Conservation (phyloP, 30 jellyfish, hydroid and myxozoan species). For the Aurelia aurita complex sp. Pacific region DNA sequence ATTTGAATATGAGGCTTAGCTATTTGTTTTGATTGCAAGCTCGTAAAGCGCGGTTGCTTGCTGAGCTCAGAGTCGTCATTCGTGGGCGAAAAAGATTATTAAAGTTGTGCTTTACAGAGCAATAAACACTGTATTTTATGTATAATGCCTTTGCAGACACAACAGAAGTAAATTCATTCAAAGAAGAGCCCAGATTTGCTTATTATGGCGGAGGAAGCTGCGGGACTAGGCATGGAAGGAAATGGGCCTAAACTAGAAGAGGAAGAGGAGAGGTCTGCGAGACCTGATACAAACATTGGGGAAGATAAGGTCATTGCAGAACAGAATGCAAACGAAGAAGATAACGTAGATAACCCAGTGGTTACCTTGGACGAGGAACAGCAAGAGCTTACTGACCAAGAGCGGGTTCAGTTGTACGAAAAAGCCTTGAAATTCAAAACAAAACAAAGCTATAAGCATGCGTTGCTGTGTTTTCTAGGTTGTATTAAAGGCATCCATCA, state of each 20-base stretch:
- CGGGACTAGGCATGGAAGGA: neutral
- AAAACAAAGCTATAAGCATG: conserved; percentile 67
- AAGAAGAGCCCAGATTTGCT: too few relatives aligned
- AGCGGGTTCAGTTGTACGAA: conserved; percentile 69
- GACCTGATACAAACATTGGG: neutral
- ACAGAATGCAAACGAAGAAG: conserved; percentile 1
- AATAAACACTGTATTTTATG: too few relatives aligned
- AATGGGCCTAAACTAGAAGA: conserved; percentile 2
- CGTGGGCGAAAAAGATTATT: too few relatives aligned
- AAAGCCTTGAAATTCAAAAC: conserved; percentile 67
- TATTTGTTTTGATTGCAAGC: too few relatives aligned
- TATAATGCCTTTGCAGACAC: too few relatives aligned
- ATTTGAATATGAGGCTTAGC: too few relatives aligned
- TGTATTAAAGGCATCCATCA: conserved; percentile 85
- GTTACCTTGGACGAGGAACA: conserved; percentile 15
- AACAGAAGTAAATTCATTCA: too few relatives aligned
- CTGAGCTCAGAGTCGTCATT: too few relatives aligned
- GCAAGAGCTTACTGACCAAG: conserved; percentile 69
- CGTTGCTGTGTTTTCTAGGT: conserved; percentile 87
- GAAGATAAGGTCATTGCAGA: neutral
- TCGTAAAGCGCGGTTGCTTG: too few relatives aligned
- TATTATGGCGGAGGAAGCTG: too few relatives aligned
- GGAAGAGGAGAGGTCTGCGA: neutral
- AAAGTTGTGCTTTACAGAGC: too few relatives aligned
- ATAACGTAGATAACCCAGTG: neutral